phyloP scores from a whole-genome alignment of 2,888 invertebrate genomes.

The Anorthoa munda region DNA sequence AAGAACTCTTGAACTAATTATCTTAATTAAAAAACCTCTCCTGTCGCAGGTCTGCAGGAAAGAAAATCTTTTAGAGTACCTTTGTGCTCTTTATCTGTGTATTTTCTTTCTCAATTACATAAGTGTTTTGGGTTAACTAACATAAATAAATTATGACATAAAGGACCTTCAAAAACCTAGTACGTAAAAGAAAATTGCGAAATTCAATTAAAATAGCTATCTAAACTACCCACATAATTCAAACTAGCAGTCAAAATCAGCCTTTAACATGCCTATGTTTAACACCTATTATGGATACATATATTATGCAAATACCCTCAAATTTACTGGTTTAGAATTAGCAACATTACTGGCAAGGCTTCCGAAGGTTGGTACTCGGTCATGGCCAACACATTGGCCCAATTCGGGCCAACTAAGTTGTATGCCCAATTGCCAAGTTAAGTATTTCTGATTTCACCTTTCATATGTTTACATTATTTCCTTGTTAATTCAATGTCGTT shows the following conservation, averaged over 20 bases:
- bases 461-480: slow-evolving; percentile 22
- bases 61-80: no score
- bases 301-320: slow-evolving; percentile 32
- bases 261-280: background rate
- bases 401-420: slow-evolving; percentile 17
- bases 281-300: slow-evolving; percentile 17
- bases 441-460: slow-evolving; percentile 28
- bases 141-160: no score
- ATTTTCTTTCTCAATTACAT: no score
- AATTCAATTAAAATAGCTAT: background rate
- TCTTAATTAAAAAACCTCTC: no score
- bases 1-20: no score
- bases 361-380: slow-evolving; percentile 20
- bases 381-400: slow-evolving; percentile 40
- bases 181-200: no score
- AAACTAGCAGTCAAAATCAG: background rate
- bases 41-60: no score
- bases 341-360: slow-evolving; percentile 1
- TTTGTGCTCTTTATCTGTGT: no score
- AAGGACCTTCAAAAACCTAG: background rate
- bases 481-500: slow-evolving; percentile 12
- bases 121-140: no score
- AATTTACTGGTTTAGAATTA: slow-evolving; percentile 39
- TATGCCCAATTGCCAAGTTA: background rate
- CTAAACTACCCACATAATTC: background rate